Evolutionary conservation across 2,113 vertebrate species (phyloP).

Genomic region (Podarcis muralis): DNA sequence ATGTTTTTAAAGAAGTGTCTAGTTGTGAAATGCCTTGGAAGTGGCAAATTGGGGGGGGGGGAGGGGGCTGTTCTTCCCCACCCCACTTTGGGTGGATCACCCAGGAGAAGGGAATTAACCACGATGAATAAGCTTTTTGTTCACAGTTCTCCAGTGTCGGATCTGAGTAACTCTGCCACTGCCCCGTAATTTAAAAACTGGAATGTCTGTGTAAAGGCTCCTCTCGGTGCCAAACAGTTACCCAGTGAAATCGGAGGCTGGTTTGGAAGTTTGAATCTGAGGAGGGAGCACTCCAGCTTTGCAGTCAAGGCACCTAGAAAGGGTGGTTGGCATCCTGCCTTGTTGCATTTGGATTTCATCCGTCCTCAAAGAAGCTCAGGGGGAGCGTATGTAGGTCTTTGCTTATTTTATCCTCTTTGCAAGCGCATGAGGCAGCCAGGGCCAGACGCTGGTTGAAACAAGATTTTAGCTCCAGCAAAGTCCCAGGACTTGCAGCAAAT

Average conservation of each 20-base stretch:
- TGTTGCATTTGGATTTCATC: rapidly evolving
- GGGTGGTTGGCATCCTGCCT: constrained; percentile 2
- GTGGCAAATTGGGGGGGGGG: constrained; percentile 5
- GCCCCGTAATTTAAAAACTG: constrained; percentile 2
- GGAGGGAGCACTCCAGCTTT: not conserved
- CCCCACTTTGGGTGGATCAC: constrained; percentile 25
- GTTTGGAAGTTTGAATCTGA: rapidly evolving
- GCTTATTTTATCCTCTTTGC: not conserved
- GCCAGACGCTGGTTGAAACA: not conserved
- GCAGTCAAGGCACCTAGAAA: not conserved
- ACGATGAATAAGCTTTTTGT: constrained; percentile 38
- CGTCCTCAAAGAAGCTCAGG: not conserved
- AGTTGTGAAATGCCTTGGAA: constrained; percentile 44
- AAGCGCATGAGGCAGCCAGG: not conserved
- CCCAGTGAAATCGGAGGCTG: not conserved
- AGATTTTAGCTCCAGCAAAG: not conserved
- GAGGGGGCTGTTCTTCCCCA: not conserved
- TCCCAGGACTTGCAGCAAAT: no score
- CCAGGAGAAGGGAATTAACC: constrained; percentile 29
- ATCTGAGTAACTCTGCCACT: not conserved
- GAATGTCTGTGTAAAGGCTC: not conserved
- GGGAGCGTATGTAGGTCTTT: not conserved
- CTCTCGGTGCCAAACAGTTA: not conserved
- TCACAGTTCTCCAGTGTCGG: constrained; percentile 9
- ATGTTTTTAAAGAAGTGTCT: constrained; percentile 19